Conservation (phyloP, 2,113 vertebrate genomes). For the Ophthalmolycus amberensis region DNA sequence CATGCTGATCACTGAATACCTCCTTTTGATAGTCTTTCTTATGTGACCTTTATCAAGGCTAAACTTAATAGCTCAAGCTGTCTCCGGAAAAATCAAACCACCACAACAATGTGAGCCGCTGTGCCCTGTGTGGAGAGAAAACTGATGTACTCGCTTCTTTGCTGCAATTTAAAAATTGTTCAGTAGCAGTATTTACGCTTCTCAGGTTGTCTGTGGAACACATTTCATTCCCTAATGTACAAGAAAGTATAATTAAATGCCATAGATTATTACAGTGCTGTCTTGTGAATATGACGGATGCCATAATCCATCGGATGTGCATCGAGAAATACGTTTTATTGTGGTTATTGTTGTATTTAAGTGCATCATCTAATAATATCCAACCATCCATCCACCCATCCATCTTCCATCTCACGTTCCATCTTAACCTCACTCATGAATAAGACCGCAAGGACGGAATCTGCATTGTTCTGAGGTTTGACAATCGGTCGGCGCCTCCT, state of each 20-base stretch:
- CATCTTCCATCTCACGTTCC: too few species aligned
- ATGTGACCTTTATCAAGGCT: constrained; percentile 18
- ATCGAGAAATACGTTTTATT: not conserved
- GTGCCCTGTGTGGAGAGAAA: not conserved
- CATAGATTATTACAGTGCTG: not conserved
- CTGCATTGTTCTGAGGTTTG: too few species aligned
- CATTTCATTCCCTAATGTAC: not conserved
- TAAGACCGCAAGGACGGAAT: not conserved
- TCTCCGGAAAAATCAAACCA: not conserved
- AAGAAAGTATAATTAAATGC: not conserved
- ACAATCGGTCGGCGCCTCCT: not conserved
- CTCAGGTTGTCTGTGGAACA: not conserved
- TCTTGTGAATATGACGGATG: not conserved
- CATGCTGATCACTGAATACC: not conserved
- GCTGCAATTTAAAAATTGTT: not conserved
- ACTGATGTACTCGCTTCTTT: not conserved
- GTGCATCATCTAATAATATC: not conserved
- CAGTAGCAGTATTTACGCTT: not conserved
- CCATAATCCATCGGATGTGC: not conserved
- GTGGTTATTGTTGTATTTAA: not conserved
- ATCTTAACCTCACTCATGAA: not conserved
- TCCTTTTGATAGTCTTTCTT: constrained; percentile 3
- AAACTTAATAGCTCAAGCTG: constrained; percentile 16
- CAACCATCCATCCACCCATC: too few species aligned
- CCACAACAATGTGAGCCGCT: constrained; percentile 1